Evolutionary conservation across 2,888 invertebrate genomes (phyloP), one percentile per base, ranked within the genome.

Genomic region (Apamea crenata): DNA sequence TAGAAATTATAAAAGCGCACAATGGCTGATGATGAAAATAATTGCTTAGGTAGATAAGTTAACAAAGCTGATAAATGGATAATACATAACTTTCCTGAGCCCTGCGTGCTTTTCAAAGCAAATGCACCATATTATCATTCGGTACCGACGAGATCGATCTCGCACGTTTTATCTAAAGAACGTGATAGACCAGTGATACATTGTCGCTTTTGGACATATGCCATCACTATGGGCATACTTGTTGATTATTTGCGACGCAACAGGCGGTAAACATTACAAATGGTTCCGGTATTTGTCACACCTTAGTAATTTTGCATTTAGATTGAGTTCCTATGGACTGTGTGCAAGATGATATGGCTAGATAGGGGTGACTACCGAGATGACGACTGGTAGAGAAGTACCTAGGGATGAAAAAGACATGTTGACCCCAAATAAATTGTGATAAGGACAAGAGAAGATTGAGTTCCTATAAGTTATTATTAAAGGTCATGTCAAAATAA

Each of bases 201-300:
- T 50, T 21, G 47, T 40, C 25, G 21, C 61, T 73, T 74, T 81
- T 88, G 87, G 88, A 83, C 14, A 53, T 53, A 67, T 74, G 86
- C 86, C 88, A 88, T 83, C 71, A 67, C 74, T 81, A 79, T 71
- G 75, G 61, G 61, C 56, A 71, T 72, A 71, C 25, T 71, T 83
- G 61, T 74, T 75, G 36, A 53, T 75, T 71, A 61, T 81, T 68
- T 72, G 67, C 53, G 67, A 81, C 53, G 18, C 67, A n/a, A 69
- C 56, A 53, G 29, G 4, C 21, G 1, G 50, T 70, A 67, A n/a
- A 76, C 73, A 71, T 70, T 56, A 84, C 50, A 66, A 56, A 79
- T 77, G 12, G 32, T 63, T 77, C 40, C 65, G 40, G 16, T 66
- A 32, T 56, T 74, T n/a, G 32, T 32, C 3, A 75, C 12, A 40